Base-by-base conservation (phyloP, 2,888 invertebrate genomes). In the Cepaea hortensis region DNA sequence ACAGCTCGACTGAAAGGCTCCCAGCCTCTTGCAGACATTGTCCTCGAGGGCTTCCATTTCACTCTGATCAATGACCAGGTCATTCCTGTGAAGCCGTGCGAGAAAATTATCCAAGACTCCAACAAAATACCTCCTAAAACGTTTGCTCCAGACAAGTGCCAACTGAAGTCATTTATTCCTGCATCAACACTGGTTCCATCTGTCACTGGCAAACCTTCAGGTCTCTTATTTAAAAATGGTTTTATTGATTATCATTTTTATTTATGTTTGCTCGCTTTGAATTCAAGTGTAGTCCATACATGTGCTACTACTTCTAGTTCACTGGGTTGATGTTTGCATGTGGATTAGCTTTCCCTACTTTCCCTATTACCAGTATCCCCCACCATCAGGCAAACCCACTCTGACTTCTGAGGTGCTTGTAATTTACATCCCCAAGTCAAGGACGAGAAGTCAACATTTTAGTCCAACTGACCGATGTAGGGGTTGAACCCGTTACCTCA, bases 31-130 rank as follows among this genome's bases (percentile, higher is more conserved):
- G 13, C 20, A 68, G 48, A 46, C 18, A n/a, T 48, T 18, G 46
- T 23, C 2, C 35, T 81, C 13, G 18, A 35, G 20, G 46, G 15
- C 18, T 23, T 81, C 20, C 18, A n/a, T 7, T 9, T 65, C 7
- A 13, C 18, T 13, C 18, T 81, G 46, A 81, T 81, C 65, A 13
- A 81, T 48, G 55, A 68, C 35, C 46, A 68, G 68, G n/a, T 70
- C n/a, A 18, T 81, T 13, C 81, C 46, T 50, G 68, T 70, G 65
- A 65, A 68, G 65, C 46, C 46, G 11, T 81, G 81, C 35, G 68
- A 68, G 9, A 81, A 81, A 48, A 65, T 46, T 46, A 35, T 18
- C 11, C 13, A 20, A 6, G 48, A 81, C 48, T 9, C 65, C 46
- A 4, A 7, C 6, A 48, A 70, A 65, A 55, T 9, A 3, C 68